Percentiles rank a stretch among this genome's conserved stretches.
phyloP scores from a whole-genome alignment of 2,888 invertebrate genomes.

The Hofmannophila pseudospretella region DNA sequence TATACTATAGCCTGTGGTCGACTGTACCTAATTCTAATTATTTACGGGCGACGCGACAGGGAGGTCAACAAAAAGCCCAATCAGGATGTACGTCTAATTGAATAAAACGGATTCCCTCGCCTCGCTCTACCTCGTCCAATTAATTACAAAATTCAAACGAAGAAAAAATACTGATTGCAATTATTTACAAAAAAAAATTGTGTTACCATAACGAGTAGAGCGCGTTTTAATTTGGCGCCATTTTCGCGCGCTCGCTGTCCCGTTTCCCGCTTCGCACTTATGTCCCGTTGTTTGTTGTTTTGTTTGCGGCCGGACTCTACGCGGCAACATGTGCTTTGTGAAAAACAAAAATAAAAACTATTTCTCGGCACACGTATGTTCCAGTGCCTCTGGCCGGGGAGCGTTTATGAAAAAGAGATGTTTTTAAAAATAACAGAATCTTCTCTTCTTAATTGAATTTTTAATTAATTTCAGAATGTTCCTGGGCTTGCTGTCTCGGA shows the following conservation, averaged over 20 bases:
- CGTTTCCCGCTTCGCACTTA: not conserved
- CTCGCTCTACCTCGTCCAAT: slow-evolving; percentile 2
- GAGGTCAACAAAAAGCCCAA: not conserved
- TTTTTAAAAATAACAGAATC: not conserved
- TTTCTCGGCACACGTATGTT: too few relatives aligned
- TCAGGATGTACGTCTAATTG: not conserved
- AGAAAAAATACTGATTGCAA: not conserved
- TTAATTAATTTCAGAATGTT: too few relatives aligned
- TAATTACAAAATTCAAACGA: slow-evolving; percentile 6
- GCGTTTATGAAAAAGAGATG: not conserved
- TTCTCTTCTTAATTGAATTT: too few relatives aligned
- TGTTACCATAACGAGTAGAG: not conserved
- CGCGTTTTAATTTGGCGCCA: not conserved
- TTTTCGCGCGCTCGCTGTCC: not conserved
- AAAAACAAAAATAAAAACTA: not conserved
- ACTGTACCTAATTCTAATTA: not conserved
- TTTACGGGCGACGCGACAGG: not conserved
- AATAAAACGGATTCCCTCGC: not conserved
- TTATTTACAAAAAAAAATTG: not conserved
- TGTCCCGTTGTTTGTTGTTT: not conserved
- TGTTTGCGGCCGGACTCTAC: not conserved
- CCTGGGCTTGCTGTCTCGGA: too few relatives aligned
- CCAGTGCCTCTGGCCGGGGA: not conserved
- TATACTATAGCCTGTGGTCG: too few relatives aligned
- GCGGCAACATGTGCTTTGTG: not conserved